A percentile compares a stretch with the other conserved stretches of the same genome.
Conservation (phyloP, 2,113 vertebrate genomes). For the Rhinoptilus africanus region DNA sequence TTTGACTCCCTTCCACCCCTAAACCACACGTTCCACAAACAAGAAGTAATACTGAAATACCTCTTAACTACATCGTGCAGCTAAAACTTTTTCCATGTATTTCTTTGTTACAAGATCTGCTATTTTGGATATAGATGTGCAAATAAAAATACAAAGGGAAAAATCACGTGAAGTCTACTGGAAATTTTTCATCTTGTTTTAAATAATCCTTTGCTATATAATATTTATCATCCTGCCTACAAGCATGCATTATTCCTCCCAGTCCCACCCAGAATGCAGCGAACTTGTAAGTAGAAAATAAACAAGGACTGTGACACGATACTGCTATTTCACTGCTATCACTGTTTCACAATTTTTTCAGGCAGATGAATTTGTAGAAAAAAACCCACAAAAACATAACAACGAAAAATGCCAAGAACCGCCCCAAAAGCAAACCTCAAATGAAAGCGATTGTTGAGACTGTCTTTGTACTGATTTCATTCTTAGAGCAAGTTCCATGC, state of each 20-base stretch:
- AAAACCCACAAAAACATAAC: neutral
- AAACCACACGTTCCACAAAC: neutral
- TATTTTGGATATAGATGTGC: neutral
- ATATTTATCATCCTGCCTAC: neutral
- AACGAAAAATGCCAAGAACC: neutral
- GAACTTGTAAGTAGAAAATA: neutral
- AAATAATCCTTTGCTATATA: neutral
- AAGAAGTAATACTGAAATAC: neutral
- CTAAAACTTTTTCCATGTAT: neutral
- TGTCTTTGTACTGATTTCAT: neutral
- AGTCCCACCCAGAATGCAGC: accelerated
- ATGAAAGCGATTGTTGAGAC: neutral
- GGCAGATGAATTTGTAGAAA: neutral
- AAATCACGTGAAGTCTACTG: neutral
- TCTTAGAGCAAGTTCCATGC: neutral
- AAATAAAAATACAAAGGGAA: neutral
- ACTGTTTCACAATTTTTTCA: neutral
- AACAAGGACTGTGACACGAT: neutral
- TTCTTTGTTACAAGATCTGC: neutral
- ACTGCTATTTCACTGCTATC: neutral
- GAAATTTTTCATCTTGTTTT: neutral
- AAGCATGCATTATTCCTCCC: neutral
- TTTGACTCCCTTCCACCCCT: neutral
- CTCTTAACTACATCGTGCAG: neutral
- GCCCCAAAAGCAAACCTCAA: neutral